Percentiles rank a stretch among this genome's conserved stretches.
Evolutionary conservation across 2,888 invertebrate genomes (phyloP).

Genomic region (Ecliptopera silaceata): DNA sequence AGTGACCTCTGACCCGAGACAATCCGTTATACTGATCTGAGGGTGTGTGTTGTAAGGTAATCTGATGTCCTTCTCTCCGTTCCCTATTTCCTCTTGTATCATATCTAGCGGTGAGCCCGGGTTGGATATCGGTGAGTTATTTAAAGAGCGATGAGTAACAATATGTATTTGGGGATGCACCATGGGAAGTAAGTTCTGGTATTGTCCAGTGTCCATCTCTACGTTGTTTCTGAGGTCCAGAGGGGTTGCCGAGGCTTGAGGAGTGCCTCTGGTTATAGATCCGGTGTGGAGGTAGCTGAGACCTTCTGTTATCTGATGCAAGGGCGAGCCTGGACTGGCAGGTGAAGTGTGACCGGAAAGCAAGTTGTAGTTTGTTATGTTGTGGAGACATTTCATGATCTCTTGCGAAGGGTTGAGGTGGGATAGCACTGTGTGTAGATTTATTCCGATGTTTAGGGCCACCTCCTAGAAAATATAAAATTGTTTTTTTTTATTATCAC

Average conservation of each 20-base stretch:
- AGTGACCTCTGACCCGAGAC: constrained; percentile 92
- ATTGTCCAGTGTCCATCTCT: constrained; percentile 79
- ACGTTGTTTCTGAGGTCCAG: constrained; percentile 78
- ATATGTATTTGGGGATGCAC: constrained; percentile 71
- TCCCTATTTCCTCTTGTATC: constrained; percentile 87
- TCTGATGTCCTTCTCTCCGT: constrained; percentile 54
- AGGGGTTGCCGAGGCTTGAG: constrained; percentile 82
- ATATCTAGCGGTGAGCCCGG: constrained; percentile 89
- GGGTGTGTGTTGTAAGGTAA: constrained; percentile 83
- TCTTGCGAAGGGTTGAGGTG: constrained; percentile 64
- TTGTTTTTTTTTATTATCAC: too few relatives aligned
- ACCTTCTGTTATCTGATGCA: constrained; percentile 87
- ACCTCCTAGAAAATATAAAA: constrained; percentile 57
- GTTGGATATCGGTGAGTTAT: constrained; percentile 85
- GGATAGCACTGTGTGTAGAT: constrained; percentile 65
- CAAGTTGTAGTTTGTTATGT: constrained; percentile 56
- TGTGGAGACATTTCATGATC: constrained; percentile 56
- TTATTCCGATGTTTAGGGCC: constrained; percentile 80
- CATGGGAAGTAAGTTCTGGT: constrained; percentile 68
- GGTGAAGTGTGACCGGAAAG: constrained; percentile 58
- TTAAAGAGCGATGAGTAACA: constrained; percentile 80
- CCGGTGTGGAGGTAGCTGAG: constrained; percentile 90
- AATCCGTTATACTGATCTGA: constrained; percentile 96
- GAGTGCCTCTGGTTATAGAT: constrained; percentile 87
- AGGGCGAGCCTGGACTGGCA: constrained; percentile 71